Evolutionary conservation across 1,140 invertebrate species (phyloP).

Genomic region (Kradibia gibbosae): DNA sequence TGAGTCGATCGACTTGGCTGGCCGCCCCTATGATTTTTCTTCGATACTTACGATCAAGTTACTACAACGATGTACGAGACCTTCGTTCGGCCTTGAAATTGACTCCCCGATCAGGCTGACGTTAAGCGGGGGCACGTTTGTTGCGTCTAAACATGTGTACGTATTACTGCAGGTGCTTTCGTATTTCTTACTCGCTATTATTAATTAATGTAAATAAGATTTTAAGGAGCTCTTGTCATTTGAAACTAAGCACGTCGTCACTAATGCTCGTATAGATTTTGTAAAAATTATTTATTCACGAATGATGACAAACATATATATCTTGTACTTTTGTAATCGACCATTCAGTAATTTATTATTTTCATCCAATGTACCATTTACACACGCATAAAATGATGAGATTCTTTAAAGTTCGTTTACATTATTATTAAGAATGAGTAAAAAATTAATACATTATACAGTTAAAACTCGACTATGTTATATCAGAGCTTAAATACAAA

Average conservation of each 20-base stretch:
- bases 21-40: not conserved
- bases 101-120: not conserved
- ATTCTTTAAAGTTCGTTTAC: not conserved
- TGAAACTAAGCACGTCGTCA: not conserved
- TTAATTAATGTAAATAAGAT: not conserved
- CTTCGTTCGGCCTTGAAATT: not conserved
- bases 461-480: not conserved
- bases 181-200: not conserved
- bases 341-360: not conserved
- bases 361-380: not conserved
- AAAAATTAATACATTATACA: not conserved
- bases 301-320: not conserved
- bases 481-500: not conserved
- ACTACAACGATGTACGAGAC: too few relatives aligned
- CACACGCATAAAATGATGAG: not conserved
- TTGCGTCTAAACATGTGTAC: not conserved
- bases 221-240: not conserved
- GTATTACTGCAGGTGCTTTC: not conserved
- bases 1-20: not conserved
- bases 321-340: not conserved
- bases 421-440: not conserved
- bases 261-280: not conserved
- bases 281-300: not conserved
- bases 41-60: not conserved
- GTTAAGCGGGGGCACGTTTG: not conserved